A percentile compares a stretch with the other conserved stretches of the same genome.
phyloP scores from a whole-genome alignment of 2,797 vertebrate genomes.

The Pyrrhura leucotis region DNA sequence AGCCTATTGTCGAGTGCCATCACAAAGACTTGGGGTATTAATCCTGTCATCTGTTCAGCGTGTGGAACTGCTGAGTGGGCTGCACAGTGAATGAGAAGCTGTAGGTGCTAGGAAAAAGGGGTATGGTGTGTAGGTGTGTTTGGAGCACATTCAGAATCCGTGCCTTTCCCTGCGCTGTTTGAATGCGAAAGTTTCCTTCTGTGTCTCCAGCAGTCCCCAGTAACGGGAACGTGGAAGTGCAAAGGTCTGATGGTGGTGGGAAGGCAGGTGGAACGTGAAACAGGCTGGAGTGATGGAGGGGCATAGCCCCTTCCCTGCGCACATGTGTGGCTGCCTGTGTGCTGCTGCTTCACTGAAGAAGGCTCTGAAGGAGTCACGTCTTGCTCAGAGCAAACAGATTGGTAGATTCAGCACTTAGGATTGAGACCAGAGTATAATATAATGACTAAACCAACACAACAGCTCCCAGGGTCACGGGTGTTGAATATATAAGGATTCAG shows the following conservation, averaged over 20 bases:
- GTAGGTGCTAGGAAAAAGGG: neutral
- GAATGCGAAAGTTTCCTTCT: neutral
- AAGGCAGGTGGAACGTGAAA: neutral
- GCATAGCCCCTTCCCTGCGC: neutral
- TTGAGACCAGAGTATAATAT: neutral
- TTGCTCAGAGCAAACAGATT: neutral
- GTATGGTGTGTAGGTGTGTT: neutral
- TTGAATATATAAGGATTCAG: neutral
- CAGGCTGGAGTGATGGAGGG: neutral
- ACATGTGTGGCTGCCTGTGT: rapidly evolving
- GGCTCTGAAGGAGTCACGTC: neutral
- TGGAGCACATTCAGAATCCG: neutral
- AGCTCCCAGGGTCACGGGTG: neutral
- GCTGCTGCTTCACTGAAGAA: neutral
- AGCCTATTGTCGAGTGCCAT: neutral
- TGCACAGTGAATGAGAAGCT: neutral
- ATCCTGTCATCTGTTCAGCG: neutral
- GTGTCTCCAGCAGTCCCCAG: neutral
- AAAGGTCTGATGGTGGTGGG: neutral
- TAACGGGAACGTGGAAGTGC: neutral
- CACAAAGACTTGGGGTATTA: constrained; percentile 21
- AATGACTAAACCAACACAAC: neutral
- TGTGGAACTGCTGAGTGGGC: constrained; percentile 45
- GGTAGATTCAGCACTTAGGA: neutral
- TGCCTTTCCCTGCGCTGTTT: neutral